Evolutionary conservation across 2,113 vertebrate genomes (phyloP), one percentile per base, ranked within the genome.

Genomic region (Corythaixoides concolor): DNA sequence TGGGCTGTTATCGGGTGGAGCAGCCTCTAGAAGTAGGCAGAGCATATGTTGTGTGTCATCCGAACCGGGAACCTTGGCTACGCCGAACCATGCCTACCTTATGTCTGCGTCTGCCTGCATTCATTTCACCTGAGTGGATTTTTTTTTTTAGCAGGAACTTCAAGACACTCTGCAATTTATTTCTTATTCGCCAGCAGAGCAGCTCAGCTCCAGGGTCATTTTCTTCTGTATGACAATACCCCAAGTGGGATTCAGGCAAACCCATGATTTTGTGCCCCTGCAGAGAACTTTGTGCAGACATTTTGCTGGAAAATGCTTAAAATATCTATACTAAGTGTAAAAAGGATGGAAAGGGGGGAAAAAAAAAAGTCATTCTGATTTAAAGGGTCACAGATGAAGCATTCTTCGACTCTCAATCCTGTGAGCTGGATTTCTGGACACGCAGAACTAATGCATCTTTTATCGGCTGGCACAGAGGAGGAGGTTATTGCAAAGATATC

Each of bases 361-460:
- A 8, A 30, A 19, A 30, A 66, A 64, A 39, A 55, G 35, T 47
- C 32, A 79, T 74, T 92, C 83, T 75, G 7, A 5, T 88, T 78
- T 96, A 83, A 96, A 89, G 93, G 88, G 89, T 91, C 96, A 95
- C 81, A 92, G 95, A 85, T 82, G 67, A 95, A 92, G 66, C 52
- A 45, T 94, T 92, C 77, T 93, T 95, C 50, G 72, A 95, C 96
- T 95, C 89, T 82, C 88, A 90, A 13, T 84, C 77, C 56, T 12
- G 12, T 26, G 56, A 84, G 90, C 64, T 74, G 82, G 9, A 26
- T 84, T 90, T 93, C 89, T 82, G 81, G 85, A 73, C 82, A 84
- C 85, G 53, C 89, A 79, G 69, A 80, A 90, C 73, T 87, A 96
- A 94, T 89, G 93, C 52, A 89, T 96, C 89, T 98, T 98, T 95